Conservation (phyloP, 2,113 vertebrate species). For the Australoheros scitulus region DNA sequence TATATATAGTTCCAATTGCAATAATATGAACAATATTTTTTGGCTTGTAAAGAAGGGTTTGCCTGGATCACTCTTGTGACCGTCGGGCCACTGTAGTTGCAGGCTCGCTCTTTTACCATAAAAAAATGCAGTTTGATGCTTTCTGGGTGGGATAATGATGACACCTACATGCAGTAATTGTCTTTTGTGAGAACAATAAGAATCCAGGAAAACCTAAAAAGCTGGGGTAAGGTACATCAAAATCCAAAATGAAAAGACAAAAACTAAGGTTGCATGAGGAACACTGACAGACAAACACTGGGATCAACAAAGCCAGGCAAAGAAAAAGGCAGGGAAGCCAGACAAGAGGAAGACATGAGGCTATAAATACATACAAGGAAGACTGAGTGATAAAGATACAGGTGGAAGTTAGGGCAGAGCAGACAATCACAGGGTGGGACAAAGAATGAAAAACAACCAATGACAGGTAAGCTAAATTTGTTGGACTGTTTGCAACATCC, state of each 20-base stretch:
- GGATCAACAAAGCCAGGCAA: not conserved
- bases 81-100: not conserved
- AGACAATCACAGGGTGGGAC: not conserved
- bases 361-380: not conserved
- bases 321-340: not conserved
- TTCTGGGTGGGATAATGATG: not conserved
- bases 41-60: no score
- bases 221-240: not conserved
- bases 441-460: not conserved
- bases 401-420: not conserved
- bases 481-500: not conserved
- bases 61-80: no score
- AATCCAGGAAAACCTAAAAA: constrained; percentile 1
- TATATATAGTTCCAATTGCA: not conserved
- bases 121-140: not conserved
- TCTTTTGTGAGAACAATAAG: not conserved
- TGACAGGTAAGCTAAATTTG: not conserved
- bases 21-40: not conserved
- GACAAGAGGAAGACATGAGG: not conserved
- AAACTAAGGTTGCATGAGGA: not conserved
- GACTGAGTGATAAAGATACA: not conserved
- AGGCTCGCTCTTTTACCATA: not conserved
- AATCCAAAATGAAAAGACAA: not conserved
- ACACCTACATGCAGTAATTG: not conserved
- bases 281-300: not conserved